phyloP scores from a whole-genome alignment of 2,113 vertebrate species.

The Corythaixoides concolor region DNA sequence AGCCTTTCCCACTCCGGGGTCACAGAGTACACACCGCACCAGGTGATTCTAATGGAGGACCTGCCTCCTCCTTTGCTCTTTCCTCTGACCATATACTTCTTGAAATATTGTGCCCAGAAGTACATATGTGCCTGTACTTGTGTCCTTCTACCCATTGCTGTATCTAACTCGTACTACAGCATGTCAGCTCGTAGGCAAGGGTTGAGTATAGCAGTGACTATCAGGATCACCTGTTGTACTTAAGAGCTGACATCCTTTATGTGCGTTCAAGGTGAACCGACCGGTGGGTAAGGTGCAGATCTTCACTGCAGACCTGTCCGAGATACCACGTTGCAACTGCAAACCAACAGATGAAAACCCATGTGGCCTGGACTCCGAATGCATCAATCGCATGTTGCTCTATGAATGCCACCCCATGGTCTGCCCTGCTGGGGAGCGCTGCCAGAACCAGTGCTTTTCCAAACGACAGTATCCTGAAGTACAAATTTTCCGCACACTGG shows the following conservation, averaged over 20 bases:
- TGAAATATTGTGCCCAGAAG: background rate
- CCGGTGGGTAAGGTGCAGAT: constrained; percentile 97
- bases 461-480: constrained; percentile 95
- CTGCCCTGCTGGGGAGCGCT: constrained; percentile 88
- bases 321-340: constrained; percentile 97
- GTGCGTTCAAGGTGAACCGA: constrained; percentile 85
- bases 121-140: background rate
- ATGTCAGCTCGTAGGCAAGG: background rate
- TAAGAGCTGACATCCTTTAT: background rate
- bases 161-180: background rate
- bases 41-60: background rate
- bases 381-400: constrained; percentile 97
- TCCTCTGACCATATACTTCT: background rate
- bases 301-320: constrained; percentile 92
- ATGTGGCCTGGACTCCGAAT: constrained; percentile 94
- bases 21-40: background rate
- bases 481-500: constrained; percentile 93
- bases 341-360: constrained; percentile 93
- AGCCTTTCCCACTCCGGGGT: background rate
- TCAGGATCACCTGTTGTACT: background rate
- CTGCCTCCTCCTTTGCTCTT: background rate
- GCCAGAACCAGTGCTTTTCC: constrained; percentile 95
- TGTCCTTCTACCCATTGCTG: background rate
- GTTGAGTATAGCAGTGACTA: background rate
- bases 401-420: constrained; percentile 96